Evolutionary conservation across 2,113 vertebrate genomes (phyloP).

Genomic region (Odobenus rosmarus): DNA sequence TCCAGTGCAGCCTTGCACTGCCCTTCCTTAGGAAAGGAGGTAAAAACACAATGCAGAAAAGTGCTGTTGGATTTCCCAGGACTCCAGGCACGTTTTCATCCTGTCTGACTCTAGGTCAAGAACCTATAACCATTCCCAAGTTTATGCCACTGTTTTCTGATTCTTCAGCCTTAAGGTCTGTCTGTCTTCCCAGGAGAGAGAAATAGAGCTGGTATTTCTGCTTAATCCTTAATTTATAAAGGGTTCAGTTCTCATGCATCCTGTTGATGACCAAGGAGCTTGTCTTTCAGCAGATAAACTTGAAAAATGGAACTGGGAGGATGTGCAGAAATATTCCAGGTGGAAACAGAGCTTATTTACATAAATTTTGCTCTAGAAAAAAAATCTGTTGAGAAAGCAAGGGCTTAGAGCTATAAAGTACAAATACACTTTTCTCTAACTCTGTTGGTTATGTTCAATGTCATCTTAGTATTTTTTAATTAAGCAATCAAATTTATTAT

Average conservation of each 20-base stretch:
- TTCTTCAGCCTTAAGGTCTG: conserved; percentile 79
- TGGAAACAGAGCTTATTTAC: background rate
- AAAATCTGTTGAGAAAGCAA: background rate
- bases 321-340: background rate
- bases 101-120: conserved; percentile 54
- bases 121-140: conserved; percentile 64
- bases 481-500: background rate
- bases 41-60: conserved; percentile 50
- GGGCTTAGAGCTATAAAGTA: background rate
- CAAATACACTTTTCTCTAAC: background rate
- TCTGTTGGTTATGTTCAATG: background rate
- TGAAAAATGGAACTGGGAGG: background rate
- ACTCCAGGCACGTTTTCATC: conserved; percentile 54
- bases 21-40: background rate
- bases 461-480: conserved; percentile 14
- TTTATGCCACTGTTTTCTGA: conserved; percentile 78
- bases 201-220: conserved; percentile 55
- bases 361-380: background rate
- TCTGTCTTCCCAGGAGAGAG: conserved; percentile 65
- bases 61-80: conserved; percentile 50
- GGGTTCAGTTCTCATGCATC: conserved; percentile 35
- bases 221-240: conserved; percentile 54
- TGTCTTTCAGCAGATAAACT: conserved; percentile 27
- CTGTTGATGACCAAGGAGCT: conserved; percentile 31
- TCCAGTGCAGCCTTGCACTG: background rate